These are phyloP conservation scores for Erebia epiphron DNA, from an alignment of 2,888 invertebrate species.

Conservation along the genomic window DNA sequence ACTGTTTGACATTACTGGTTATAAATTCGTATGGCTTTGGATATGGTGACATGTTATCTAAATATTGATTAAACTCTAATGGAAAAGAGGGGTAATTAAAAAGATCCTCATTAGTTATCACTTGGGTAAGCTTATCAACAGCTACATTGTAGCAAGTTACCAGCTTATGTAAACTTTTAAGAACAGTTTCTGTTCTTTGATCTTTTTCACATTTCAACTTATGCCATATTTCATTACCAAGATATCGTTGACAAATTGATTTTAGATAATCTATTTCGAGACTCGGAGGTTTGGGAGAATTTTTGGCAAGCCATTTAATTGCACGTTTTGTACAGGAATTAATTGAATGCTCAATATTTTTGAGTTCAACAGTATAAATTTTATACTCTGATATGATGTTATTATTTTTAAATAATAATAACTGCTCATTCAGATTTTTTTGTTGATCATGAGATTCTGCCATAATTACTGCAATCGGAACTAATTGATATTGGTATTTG, in stretches of 20 bases:
- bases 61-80: constrained; percentile 83
- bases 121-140: constrained; percentile 83
- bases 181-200: constrained; percentile 65
- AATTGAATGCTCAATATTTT: constrained; percentile 58
- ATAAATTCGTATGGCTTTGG: constrained; percentile 88
- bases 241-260: constrained; percentile 79
- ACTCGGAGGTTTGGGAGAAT: constrained; percentile 72
- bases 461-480: constrained; percentile 70
- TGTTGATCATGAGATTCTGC: constrained; percentile 52
- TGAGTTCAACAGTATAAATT: constrained; percentile 58
- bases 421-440: constrained; percentile 51
- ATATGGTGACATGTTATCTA: constrained; percentile 73
- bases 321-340: constrained; percentile 63
- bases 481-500: constrained; percentile 66
- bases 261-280: constrained; percentile 83
- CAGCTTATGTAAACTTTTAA: constrained; percentile 82
- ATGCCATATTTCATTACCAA: constrained; percentile 85
- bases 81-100: constrained; percentile 85
- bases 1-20: constrained; percentile 82
- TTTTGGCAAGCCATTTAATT: constrained; percentile 78
- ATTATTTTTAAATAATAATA: constrained; percentile 53
- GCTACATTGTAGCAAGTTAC: constrained; percentile 86
- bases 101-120: constrained; percentile 83
- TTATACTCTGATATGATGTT: constrained; percentile 66
- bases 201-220: constrained; percentile 70